Evolutionary conservation across 2,113 vertebrate species (phyloP).

Genomic region (Rana temporaria): DNA sequence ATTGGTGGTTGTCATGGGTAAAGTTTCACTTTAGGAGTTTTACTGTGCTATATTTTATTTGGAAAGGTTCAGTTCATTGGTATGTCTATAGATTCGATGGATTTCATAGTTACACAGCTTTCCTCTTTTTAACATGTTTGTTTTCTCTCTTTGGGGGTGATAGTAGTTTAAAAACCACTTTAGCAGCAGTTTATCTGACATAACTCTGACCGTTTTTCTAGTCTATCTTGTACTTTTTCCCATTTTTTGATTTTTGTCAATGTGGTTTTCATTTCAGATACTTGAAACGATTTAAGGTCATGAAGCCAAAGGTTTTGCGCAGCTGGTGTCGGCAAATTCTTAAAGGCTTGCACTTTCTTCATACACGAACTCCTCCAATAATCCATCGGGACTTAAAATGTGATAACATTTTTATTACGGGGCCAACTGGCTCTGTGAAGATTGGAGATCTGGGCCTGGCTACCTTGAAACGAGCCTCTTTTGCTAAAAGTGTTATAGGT

Average conservation of each 20-base stretch:
- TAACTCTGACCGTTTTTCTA: too few relatives aligned
- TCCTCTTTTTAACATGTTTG: too few relatives aligned
- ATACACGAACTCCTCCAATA: conserved; percentile 94
- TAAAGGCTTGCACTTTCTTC: conserved; percentile 95
- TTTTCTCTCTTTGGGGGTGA: too few relatives aligned
- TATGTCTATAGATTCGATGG: too few relatives aligned
- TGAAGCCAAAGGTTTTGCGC: conserved; percentile 95
- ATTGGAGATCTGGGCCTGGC: conserved; percentile 96
- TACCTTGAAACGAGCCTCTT: conserved; percentile 94
- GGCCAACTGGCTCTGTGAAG: conserved; percentile 97
- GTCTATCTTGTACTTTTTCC: conserved; percentile 9
- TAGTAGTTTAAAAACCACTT: too few relatives aligned
- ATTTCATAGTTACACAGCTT: too few relatives aligned
- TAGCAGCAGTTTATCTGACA: too few relatives aligned
- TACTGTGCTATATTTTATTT: too few relatives aligned
- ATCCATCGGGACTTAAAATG: conserved; percentile 98
- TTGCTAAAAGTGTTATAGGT: conserved; percentile 98
- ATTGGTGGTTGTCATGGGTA: too few relatives aligned
- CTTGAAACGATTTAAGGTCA: conserved; percentile 97
- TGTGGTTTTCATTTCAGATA: conserved; percentile 75
- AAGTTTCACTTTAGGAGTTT: too few relatives aligned
- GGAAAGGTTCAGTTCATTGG: too few relatives aligned
- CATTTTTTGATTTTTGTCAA: conserved; percentile 19
- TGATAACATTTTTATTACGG: conserved; percentile 99
- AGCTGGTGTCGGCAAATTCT: conserved; percentile 98